A percentile compares a stretch with the other conserved stretches of the same genome.
Conservation (phyloP, 1,140 invertebrate species). For the Brachionus angularis region DNA sequence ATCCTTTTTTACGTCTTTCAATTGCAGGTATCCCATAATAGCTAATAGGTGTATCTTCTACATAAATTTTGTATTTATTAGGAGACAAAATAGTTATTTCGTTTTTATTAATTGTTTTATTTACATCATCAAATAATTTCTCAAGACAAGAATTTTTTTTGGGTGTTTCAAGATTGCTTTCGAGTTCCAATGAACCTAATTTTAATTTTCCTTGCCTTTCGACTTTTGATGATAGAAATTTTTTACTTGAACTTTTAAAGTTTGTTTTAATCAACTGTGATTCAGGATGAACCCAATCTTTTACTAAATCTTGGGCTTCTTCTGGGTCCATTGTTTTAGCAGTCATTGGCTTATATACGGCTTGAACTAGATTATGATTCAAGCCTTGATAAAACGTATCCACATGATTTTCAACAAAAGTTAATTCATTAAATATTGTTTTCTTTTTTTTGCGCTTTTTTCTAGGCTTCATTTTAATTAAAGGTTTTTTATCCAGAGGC, state of each 20-base stretch:
- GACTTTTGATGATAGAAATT: not conserved
- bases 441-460: slow-evolving; percentile 23
- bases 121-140: slow-evolving; percentile 11
- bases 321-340: slow-evolving; percentile 11
- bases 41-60: slow-evolving; percentile 30
- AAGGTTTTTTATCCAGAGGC: not conserved
- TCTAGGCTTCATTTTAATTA: slow-evolving; percentile 25
- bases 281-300: slow-evolving; percentile 37
- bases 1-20: slow-evolving; percentile 35
- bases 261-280: slow-evolving; percentile 8
- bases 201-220: not conserved
- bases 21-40: slow-evolving; percentile 26
- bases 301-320: not conserved
- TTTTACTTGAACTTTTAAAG: not conserved
- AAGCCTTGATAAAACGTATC: slow-evolving; percentile 30
- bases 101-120: not conserved
- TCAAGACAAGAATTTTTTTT: not conserved
- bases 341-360: slow-evolving; percentile 13
- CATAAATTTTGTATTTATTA: slow-evolving; percentile 1
- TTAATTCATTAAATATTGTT: slow-evolving; percentile 26
- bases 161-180: not conserved
- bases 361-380: not conserved
- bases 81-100: not conserved
- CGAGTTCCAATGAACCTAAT: slow-evolving; percentile 13
- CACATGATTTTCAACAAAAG: slow-evolving; percentile 24